Evolutionary conservation across 2,888 invertebrate species (phyloP).

Genomic region (Sphaerophoria taeniata): DNA sequence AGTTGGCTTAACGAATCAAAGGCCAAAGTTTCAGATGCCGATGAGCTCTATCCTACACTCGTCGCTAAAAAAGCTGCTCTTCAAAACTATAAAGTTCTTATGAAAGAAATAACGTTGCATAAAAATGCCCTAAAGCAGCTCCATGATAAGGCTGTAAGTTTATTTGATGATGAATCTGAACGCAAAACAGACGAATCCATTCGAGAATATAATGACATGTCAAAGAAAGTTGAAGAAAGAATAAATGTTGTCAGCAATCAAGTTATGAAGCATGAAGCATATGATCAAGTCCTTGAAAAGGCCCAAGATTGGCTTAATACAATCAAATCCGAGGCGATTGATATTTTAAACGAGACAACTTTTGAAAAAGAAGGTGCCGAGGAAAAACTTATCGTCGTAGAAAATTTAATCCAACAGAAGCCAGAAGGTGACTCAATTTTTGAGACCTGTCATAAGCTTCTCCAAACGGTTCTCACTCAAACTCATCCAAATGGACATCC

Average conservation of each 20-base stretch:
- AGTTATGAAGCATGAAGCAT: slow-evolving; percentile 92
- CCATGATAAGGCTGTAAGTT: slow-evolving; percentile 90
- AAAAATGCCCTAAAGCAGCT: slow-evolving; percentile 92
- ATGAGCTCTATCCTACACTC: slow-evolving; percentile 90
- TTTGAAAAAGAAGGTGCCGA: slow-evolving; percentile 92
- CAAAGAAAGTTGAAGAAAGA: slow-evolving; percentile 87
- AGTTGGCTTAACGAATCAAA: slow-evolving; percentile 93
- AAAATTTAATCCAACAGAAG: slow-evolving; percentile 89
- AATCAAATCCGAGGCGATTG: slow-evolving; percentile 90
- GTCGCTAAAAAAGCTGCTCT: slow-evolving; percentile 95
- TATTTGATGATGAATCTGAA: slow-evolving; percentile 91
- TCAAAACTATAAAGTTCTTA: slow-evolving; percentile 90
- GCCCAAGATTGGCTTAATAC: slow-evolving; percentile 92
- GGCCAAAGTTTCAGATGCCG: slow-evolving; percentile 88
- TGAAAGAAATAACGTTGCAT: slow-evolving; percentile 94
- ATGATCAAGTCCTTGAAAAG: slow-evolving; percentile 91
- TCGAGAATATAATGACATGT: slow-evolving; percentile 88
- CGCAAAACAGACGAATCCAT: slow-evolving; percentile 89
- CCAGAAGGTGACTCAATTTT: slow-evolving; percentile 89
- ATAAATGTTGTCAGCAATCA: slow-evolving; percentile 88
- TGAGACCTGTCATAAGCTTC: slow-evolving; percentile 87
- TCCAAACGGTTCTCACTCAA: slow-evolving; percentile 89
- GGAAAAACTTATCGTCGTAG: slow-evolving; percentile 88
- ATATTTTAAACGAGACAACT: slow-evolving; percentile 90
- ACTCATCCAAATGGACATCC: slow-evolving; percentile 91